Base-by-base conservation (phyloP, 2,113 vertebrate species). In the Oxygymnocypris stewartii region DNA sequence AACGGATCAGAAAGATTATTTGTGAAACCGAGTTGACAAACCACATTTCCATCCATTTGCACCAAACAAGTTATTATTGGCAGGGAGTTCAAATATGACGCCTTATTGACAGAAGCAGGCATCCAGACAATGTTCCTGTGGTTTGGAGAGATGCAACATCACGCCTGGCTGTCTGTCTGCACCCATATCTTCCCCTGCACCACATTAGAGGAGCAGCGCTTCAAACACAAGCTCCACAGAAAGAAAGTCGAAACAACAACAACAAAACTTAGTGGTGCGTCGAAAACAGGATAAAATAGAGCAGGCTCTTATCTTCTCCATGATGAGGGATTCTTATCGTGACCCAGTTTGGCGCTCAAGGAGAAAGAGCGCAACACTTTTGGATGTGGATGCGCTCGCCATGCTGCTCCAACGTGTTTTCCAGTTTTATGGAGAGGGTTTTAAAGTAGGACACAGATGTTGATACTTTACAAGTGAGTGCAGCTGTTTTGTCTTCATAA, bases 271-370 rank as follows among this genome's bases (percentile, higher is more conserved):
- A 40, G 35, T 25, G 67, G 67, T 6, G 51, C 28, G 4, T 23
- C 5, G 67, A n/a, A 77, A n/a, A 74, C n/a, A 35, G 25, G 23
- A 61, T n/a, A 47, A 71, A 73, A 74, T 9, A 12, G 37, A 63
- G 79, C 51, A 61, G 28, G 25, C 40, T 49, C 42, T 84, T 75
- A 85, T 87, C 88, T 79, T 79, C 85, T 85, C 79, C 42, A 20
- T 71, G 49, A 16, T 47, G 57, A 61, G 20, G 81, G 28, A 59
- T 71, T 71, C 88, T 87, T 90, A 90, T 88, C 89, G 83, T 79
- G 77, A 82, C 85, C 82, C 67, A 83, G 80, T 89, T 86, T 81
- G 77, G 84, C 61, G 12, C 76, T 81, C 11, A n/a, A 20, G 59
- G 65, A 73, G 54, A 37, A 84, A 84, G 3, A 84, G 47, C 59